Evolutionary conservation across 1,140 invertebrate species (phyloP), one percentile per base, ranked within the genome.

Genomic region (Cydia fagiglandana): DNA sequence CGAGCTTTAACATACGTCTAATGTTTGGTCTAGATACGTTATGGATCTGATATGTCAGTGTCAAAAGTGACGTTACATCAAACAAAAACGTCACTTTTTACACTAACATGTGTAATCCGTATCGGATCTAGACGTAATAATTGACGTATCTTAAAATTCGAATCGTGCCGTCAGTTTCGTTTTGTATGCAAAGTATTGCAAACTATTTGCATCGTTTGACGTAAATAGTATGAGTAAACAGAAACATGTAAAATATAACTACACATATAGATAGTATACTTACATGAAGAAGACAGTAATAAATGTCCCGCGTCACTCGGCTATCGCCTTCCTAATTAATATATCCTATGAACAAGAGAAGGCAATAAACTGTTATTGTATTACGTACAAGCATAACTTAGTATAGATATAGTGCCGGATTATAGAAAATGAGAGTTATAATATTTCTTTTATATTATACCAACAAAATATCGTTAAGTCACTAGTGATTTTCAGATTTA

Each of bases 321-420:
- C 73, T 74, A 74, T 74, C 73, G 53, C 73, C 53, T 70, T 76
- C 76, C 75, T 79, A 81, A 81, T 79, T 81, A 81, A 81, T 81
- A 81, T 79, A 78, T 78, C 75, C 75, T 74, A 64, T 73, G 79
- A 61, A 79, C 74, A 79, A 73, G 73, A 73, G 13, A 76, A 80
- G 66, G 78, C 78, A 81, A 81, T 78, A 75, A 78, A 73, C 75
- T 75, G 66, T 76, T 75, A 74, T 68, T 47, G 70, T 66, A 74
- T 78, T 56, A 30, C 75, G 15, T 76, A 68, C 20, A 79, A 15
- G 7, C 13, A 74, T 74, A 56, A 50, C 56, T 61, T 24, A 24
- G 20, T 68, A 34, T 68, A 68, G 64, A 38, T 38, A 68, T 68
- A 64, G 12, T 2, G 20, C 20, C 24, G 64, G 24, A 64, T 10